These are phyloP conservation scores for Muscidifurax raptorellus DNA, from an alignment of 1,140 invertebrate genomes.

Conservation along the genomic window DNA sequence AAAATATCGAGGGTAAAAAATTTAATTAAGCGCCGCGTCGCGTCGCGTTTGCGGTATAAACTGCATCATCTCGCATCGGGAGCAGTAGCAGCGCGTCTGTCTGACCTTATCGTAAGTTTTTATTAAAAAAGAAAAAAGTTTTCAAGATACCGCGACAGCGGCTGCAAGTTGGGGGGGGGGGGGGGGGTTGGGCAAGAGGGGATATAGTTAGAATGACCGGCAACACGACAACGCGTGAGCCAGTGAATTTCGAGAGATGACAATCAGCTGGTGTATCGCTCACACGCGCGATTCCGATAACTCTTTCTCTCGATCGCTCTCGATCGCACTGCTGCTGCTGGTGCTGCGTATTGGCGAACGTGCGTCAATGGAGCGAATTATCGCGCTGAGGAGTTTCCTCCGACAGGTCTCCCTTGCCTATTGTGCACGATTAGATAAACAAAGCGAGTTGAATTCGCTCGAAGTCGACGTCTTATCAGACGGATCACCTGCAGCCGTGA, in stretches of 20 bases:
- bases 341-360: too few relatives aligned
- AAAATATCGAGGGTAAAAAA: neutral
- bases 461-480: neutral
- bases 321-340: too few relatives aligned
- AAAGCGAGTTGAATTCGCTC: neutral
- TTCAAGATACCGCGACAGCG: neutral
- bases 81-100: too few relatives aligned
- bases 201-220: slow-evolving; percentile 4
- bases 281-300: neutral
- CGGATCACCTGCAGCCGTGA: too few relatives aligned
- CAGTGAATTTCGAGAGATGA: neutral
- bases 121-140: neutral
- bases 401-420: neutral
- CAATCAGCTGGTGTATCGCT: neutral
- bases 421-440: neutral
- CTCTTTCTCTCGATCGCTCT: neutral
- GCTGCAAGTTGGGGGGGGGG: neutral
- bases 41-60: too few relatives aligned
- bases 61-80: too few relatives aligned
- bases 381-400: neutral
- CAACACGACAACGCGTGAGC: slow-evolving; percentile 30
- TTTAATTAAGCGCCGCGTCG: neutral
- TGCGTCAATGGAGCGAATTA: neutral
- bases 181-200: neutral
- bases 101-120: neutral